phyloP scores from a whole-genome alignment of 2,888 invertebrate species.

The Spisula subtruncata region DNA sequence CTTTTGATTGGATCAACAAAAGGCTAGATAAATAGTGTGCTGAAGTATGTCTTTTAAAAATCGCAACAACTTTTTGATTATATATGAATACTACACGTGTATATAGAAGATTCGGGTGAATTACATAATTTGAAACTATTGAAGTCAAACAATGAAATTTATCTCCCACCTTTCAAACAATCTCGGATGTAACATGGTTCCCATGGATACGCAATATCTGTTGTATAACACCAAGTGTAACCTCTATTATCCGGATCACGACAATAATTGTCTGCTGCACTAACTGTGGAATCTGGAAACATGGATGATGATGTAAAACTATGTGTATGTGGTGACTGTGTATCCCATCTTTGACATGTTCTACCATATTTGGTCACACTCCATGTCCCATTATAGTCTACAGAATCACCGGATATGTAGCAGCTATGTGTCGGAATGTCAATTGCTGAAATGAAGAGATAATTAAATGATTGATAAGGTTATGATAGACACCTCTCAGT shows the following conservation, averaged over 20 bases:
- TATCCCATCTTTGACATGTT: not conserved
- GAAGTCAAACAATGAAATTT: no score
- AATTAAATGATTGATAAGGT: no score
- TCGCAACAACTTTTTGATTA: no score
- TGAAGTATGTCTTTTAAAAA: no score
- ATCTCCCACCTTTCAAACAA: not conserved
- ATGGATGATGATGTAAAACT: not conserved
- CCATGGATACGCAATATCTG: not conserved
- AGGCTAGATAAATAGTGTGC: no score
- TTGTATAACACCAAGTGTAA: constrained; percentile 9
- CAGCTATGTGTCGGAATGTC: not conserved
- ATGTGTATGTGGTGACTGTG: not conserved
- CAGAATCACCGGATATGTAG: not conserved
- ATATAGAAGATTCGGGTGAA: no score
- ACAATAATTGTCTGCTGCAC: not conserved
- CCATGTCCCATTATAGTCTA: not conserved
- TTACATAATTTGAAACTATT: no score
- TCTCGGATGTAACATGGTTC: constrained; percentile 1
- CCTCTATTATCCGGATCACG: not conserved
- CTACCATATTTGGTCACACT: constrained; percentile 17
- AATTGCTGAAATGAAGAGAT: not conserved
- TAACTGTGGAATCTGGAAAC: not conserved
- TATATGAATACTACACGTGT: no score
- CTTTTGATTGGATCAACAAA: no score
- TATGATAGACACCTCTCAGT: no score